Percentiles rank a stretch among this genome's conserved stretches.
phyloP scores from a whole-genome alignment of 2,797 vertebrate species.

The Petrocephalus sullivani region DNA sequence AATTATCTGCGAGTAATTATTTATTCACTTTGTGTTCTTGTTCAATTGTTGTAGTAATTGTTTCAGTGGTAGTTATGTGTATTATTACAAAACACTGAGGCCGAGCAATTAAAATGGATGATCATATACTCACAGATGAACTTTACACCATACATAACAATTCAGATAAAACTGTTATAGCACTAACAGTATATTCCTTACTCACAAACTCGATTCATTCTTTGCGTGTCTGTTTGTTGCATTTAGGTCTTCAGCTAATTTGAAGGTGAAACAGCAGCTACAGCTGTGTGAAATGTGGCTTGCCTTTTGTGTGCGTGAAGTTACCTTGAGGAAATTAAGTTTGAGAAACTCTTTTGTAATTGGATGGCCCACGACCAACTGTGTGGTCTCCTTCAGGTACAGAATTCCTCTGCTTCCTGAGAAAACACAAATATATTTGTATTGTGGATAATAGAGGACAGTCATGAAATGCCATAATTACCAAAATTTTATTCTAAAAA shows the following conservation, averaged over 20 bases:
- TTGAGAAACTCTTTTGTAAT: constrained; percentile 75
- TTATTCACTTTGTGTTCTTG: background rate
- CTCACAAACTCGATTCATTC: background rate
- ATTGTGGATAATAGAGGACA: background rate
- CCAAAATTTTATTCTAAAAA: background rate
- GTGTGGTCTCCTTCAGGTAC: constrained; percentile 75
- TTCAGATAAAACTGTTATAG: background rate
- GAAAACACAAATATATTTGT: background rate
- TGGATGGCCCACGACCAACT: constrained; percentile 85
- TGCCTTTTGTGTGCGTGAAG: constrained; percentile 63
- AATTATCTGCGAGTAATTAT: background rate
- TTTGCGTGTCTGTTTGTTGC: background rate
- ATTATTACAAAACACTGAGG: background rate
- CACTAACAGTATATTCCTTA: background rate
- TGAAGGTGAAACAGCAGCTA: constrained; percentile 77
- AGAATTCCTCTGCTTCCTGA: background rate
- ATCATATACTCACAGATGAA: background rate
- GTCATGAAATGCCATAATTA: background rate
- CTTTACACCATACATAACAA: background rate
- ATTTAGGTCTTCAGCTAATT: constrained; percentile 52
- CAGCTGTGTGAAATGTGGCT: constrained; percentile 75
- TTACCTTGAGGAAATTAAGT: constrained; percentile 73
- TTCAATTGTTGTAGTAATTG: background rate
- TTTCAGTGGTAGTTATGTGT: background rate
- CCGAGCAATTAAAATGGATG: background rate